These are phyloP conservation scores for Eueides isabella DNA, from an alignment of 1,140 invertebrate genomes.

Conservation along the genomic window DNA sequence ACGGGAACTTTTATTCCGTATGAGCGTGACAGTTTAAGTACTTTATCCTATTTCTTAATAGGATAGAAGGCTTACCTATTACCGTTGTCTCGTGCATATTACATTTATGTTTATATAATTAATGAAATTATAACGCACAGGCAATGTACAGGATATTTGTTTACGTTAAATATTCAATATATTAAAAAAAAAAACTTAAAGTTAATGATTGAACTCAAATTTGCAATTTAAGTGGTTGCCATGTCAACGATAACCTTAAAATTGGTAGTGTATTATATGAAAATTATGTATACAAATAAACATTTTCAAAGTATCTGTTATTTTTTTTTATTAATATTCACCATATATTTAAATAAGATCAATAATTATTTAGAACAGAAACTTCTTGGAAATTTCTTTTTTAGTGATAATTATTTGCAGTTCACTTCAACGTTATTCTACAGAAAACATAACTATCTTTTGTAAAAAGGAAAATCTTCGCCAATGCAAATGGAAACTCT, in stretches of 20 bases:
- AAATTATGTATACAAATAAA: too few species aligned
- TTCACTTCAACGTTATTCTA: not conserved
- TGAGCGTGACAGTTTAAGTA: not conserved
- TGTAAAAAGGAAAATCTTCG: not conserved
- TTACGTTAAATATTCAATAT: not conserved
- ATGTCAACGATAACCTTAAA: too few species aligned
- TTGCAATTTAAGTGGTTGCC: too few species aligned
- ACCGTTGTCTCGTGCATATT: not conserved
- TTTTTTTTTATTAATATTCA: not conserved
- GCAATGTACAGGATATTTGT: not conserved
- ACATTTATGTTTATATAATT: not conserved
- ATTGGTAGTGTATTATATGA: too few species aligned
- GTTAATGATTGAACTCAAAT: too few species aligned
- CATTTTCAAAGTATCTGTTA: too few species aligned
- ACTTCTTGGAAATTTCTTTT: not conserved
- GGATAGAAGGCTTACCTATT: conserved; percentile 1
- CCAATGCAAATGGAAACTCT: not conserved
- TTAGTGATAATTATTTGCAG: not conserved
- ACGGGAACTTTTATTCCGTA: not conserved
- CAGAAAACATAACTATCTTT: not conserved
- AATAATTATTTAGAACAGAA: not conserved
- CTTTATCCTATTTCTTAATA: not conserved
- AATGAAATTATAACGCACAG: not conserved
- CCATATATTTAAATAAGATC: too few species aligned
- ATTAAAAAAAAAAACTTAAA: not conserved